A percentile compares a stretch with the other conserved stretches of the same genome.
These are phyloP conservation scores for Cyclopterus lumpus DNA, from an alignment of 2,797 vertebrate genomes.

Conservation along the genomic window DNA sequence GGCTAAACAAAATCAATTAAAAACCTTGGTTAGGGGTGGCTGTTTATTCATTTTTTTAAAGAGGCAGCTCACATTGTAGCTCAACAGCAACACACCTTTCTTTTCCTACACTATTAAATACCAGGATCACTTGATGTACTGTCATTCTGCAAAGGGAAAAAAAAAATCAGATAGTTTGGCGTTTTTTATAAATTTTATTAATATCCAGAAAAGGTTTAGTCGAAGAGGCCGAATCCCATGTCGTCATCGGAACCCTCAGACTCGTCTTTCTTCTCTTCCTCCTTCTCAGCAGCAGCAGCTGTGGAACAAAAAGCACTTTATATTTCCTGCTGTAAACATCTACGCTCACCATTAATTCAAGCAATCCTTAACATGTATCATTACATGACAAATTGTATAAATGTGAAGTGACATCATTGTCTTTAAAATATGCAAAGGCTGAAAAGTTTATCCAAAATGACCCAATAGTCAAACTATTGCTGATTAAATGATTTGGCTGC, in stretches of 20 bases:
- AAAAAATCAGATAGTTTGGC: neutral
- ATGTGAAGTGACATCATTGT: neutral
- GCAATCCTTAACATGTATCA: neutral
- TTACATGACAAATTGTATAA: neutral
- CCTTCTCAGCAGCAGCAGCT: constrained; percentile 92
- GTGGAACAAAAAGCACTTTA: constrained; percentile 34
- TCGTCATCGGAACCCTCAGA: constrained; percentile 97
- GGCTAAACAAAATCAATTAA: no score
- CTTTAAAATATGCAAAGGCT: neutral
- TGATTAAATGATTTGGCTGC: neutral
- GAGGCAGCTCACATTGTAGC: neutral
- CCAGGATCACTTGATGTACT: neutral
- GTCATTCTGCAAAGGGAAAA: neutral
- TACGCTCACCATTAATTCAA: neutral
- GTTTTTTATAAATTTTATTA: constrained; percentile 78
- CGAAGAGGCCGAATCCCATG: constrained; percentile 97
- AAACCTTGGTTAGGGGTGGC: neutral
- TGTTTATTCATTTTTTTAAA: neutral
- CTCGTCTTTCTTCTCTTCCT: constrained; percentile 96
- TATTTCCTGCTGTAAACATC: neutral
- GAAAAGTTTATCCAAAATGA: neutral
- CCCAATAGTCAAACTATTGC: neutral
- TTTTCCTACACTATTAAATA: neutral
- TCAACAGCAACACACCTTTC: neutral
- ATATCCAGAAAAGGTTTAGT: constrained; percentile 78